A percentile compares a stretch with the other conserved stretches of the same genome.
Evolutionary conservation across 1,140 invertebrate species (phyloP).

Genomic region (Monochamus saltuarius): DNA sequence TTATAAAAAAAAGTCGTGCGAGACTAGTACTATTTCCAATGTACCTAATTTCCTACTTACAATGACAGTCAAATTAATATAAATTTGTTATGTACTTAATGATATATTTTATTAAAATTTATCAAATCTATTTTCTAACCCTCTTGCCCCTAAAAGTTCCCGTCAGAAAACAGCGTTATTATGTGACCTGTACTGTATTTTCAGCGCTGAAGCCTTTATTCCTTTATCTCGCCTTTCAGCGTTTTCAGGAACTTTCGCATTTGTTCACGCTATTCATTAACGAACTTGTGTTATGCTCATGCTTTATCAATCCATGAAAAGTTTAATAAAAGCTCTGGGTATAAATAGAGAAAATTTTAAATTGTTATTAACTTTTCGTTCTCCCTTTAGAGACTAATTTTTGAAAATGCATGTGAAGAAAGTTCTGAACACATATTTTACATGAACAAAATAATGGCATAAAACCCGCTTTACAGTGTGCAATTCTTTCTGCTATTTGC

Average conservation of each 20-base stretch:
- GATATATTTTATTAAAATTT: too few species aligned
- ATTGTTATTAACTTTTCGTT: conserved; percentile 1
- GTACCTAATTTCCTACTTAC: too few species aligned
- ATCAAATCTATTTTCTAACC: background rate
- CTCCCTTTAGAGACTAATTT: too few species aligned
- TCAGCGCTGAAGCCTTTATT: conserved; percentile 41
- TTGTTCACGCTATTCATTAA: conserved; percentile 47
- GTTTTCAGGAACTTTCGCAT: conserved; percentile 48
- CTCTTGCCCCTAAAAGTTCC: conserved; percentile 30
- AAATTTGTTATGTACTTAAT: too few species aligned
- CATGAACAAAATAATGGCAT: too few species aligned
- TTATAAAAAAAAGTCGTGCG: too few species aligned
- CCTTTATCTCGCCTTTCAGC: conserved; percentile 49
- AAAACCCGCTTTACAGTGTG: too few species aligned
- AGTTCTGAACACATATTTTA: too few species aligned
- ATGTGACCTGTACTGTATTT: conserved; percentile 47
- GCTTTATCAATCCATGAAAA: conserved; percentile 37
- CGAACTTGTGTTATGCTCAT: conserved; percentile 41
- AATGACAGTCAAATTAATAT: too few species aligned
- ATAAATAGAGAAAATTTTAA: conserved; percentile 9
- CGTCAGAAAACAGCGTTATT: conserved; percentile 44
- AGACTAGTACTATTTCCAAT: too few species aligned
- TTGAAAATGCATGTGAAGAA: too few species aligned
- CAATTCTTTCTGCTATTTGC: too few species aligned
- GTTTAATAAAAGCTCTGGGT: conserved; percentile 34